Percentiles rank a stretch among this genome's conserved stretches.
Conservation (phyloP, 2,113 vertebrate genomes). For the Microcebus lehilahytsara region DNA sequence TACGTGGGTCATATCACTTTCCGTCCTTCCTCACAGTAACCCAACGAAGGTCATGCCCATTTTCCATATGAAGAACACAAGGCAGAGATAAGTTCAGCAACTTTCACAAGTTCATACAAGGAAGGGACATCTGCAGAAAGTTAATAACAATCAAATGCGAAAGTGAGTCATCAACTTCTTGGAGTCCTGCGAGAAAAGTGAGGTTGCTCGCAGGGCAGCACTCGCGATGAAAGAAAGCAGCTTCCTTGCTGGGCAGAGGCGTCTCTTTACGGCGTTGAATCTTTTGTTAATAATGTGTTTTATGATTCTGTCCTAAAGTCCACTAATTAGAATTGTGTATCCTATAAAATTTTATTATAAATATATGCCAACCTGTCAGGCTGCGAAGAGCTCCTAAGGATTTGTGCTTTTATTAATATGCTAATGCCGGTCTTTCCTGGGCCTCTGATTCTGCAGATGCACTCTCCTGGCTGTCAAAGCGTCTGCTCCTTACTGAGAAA, state of each 20-base stretch:
- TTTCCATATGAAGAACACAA: background rate
- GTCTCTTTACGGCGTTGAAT: background rate
- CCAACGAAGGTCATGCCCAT: background rate
- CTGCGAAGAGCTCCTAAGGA: background rate
- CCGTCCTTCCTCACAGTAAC: background rate
- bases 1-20: background rate
- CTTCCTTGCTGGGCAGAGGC: background rate
- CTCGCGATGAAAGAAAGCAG: background rate
- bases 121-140: background rate
- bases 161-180: background rate
- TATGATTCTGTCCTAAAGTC: background rate
- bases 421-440: slow-evolving; percentile 5
- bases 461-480: background rate
- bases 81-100: background rate
- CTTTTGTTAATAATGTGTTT: background rate
- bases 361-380: background rate
- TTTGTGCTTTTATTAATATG: slow-evolving; percentile 1
- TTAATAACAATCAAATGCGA: background rate
- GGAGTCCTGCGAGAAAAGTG: background rate
- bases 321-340: slow-evolving; percentile 8
- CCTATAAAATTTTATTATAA: slow-evolving; percentile 26
- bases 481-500: slow-evolving; percentile 12
- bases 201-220: background rate
- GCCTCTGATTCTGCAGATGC: background rate
- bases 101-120: background rate